A percentile compares a stretch with the other conserved stretches of the same genome.
Conservation (phyloP, 1,140 invertebrate genomes). For the Procambarus clarkii region DNA sequence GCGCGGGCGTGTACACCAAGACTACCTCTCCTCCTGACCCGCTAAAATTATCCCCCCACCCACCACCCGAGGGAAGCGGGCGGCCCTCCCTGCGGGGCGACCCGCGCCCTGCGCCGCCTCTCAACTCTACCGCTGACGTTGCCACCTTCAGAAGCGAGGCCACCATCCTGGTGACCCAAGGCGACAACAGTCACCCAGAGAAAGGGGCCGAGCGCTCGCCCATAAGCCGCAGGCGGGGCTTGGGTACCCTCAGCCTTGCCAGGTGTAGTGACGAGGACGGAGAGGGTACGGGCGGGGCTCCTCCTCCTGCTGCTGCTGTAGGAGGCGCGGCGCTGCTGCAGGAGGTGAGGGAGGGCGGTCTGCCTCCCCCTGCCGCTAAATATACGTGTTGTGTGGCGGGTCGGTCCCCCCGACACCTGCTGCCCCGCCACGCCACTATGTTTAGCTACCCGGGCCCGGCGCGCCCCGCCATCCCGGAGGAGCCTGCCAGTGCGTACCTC, state of each 20-base stretch:
- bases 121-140: slow-evolving; percentile 22
- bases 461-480: slow-evolving; percentile 68
- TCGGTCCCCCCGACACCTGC: slow-evolving; percentile 47
- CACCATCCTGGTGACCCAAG: slow-evolving; percentile 56
- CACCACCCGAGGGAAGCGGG: slow-evolving; percentile 3
- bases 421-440: slow-evolving; percentile 72
- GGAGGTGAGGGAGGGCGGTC: slow-evolving; percentile 62
- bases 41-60: slow-evolving; percentile 61
- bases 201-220: background rate
- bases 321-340: slow-evolving; percentile 48
- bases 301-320: slow-evolving; percentile 18
- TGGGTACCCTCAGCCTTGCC: slow-evolving; percentile 41
- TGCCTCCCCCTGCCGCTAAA: slow-evolving; percentile 61
- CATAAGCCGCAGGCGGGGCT: slow-evolving; percentile 20
- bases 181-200: background rate
- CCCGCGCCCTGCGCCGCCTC: slow-evolving; percentile 24
- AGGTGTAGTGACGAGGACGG: background rate
- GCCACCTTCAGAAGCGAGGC: slow-evolving; percentile 62
- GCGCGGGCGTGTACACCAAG: slow-evolving; percentile 38
- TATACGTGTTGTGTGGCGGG: slow-evolving; percentile 68
- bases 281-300: slow-evolving; percentile 22
- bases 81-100: slow-evolving; percentile 7
- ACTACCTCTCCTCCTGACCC: background rate
- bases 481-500: slow-evolving; percentile 59
- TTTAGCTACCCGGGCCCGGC: slow-evolving; percentile 71